Conservation (phyloP, 2,888 invertebrate genomes). For the Timandra comae region DNA sequence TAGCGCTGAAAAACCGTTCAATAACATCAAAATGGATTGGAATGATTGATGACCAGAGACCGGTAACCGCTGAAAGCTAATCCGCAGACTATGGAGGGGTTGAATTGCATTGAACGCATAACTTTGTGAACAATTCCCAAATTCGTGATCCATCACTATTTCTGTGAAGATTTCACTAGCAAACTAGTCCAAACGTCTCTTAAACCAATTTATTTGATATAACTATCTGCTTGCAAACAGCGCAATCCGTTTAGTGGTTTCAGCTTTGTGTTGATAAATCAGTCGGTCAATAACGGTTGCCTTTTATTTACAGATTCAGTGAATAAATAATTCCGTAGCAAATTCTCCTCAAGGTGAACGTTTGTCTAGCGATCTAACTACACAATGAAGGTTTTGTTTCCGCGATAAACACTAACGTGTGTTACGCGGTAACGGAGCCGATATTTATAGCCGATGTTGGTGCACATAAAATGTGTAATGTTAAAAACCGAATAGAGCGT, state of each 20-base stretch:
- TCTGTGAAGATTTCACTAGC: conserved; percentile 22
- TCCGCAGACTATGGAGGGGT: conserved; percentile 7
- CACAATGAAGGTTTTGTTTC: conserved; percentile 38
- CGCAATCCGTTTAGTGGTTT: too few species aligned
- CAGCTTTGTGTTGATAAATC: too few species aligned
- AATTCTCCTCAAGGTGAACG: conserved; percentile 11
- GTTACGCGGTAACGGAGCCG: conserved; percentile 38
- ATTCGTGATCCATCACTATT: conserved; percentile 8
- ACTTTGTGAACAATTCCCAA: conserved; percentile 5
- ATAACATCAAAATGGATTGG: neutral
- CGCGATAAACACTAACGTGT: conserved; percentile 44
- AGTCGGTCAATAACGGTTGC: too few species aligned
- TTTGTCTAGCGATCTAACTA: conserved; percentile 21
- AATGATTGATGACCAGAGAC: conserved; percentile 1
- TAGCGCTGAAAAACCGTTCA: neutral
- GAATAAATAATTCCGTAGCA: too few species aligned
- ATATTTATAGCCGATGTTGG: conserved; percentile 43
- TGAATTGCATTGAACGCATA: conserved; percentile 9
- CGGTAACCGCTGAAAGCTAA: conserved; percentile 2
- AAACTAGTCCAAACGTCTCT: neutral
- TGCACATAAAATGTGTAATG: conserved; percentile 37
- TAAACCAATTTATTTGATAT: neutral
- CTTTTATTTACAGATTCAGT: too few species aligned
- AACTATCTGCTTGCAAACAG: too few species aligned
- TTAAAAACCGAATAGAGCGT: conserved; percentile 46